Base-by-base conservation (phyloP, 2,113 vertebrate species). In the Microcebus murinus region DNA sequence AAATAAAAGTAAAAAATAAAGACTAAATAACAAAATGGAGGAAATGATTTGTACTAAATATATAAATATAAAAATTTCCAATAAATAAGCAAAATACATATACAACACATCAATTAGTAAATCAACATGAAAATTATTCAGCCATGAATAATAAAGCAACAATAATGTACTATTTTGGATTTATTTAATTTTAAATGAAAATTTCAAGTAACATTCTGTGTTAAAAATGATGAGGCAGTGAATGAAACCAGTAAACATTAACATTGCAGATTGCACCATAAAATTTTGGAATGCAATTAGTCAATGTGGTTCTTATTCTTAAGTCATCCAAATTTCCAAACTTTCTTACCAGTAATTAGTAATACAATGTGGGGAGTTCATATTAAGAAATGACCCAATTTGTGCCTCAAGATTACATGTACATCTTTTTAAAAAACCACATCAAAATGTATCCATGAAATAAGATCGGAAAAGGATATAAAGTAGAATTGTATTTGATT, bases 81-180 rank as follows among this genome's bases (percentile, higher is more conserved):
- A 48, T 84, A 94, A 86, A 87, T 90, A 90, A 90, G 36, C 80
- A 81, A 90, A 95, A 84, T n/a, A 39, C 8, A 90, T 52, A 92
- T 31, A 55, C 25, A 85, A 91, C 36, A 81, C 89, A 89, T 65
- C 36, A 83, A 45, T 68, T 65, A 91, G 13, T 61, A 70, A 57
- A 81, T 90, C 79, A 74, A 81, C 8, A 86, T 61, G 25, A 94
- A 95, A 89, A 76, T 91, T 25, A 63, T 74, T 84, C 65, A 96
- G 45, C 13, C 65, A 77, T 82, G 74, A 95, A 55, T 85, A 90
- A 85, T 34, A 92, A 84, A n/a, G 31, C 4, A 92, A 92, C 3
- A 86, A 39, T 77, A 82, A 74, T 82, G 25, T 80, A 27, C 48
- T 74, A 48, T 94, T 92, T 83, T 34, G 50, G 21, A 68, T 10